A percentile compares a stretch with the other conserved stretches of the same genome.
Evolutionary conservation across 2,113 vertebrate genomes (phyloP).

Genomic region (Nestor notabilis): DNA sequence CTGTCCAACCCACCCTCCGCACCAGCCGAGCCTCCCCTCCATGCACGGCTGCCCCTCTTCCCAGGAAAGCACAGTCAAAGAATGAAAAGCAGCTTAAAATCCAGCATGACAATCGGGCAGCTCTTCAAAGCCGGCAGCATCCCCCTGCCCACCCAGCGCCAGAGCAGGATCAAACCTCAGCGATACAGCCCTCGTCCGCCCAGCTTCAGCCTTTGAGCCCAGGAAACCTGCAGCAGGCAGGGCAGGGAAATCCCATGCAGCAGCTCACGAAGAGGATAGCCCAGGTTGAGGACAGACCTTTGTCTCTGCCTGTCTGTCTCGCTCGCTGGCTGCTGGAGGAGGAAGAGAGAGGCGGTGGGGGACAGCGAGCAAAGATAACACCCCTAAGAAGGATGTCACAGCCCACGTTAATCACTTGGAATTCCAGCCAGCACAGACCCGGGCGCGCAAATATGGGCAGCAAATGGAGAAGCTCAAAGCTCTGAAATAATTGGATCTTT

Average conservation of each 20-base stretch:
- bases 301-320: slow-evolving; percentile 62
- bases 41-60: slow-evolving; percentile 19
- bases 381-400: slow-evolving; percentile 67
- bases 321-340: slow-evolving; percentile 25
- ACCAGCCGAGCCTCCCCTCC: not conserved
- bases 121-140: not conserved
- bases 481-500: slow-evolving; percentile 67
- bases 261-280: slow-evolving; percentile 29
- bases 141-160: slow-evolving; percentile 37
- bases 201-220: slow-evolving; percentile 9
- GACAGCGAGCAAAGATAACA: slow-evolving; percentile 64
- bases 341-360: slow-evolving; percentile 55
- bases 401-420: slow-evolving; percentile 61
- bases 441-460: slow-evolving; percentile 51
- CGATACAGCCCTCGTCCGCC: not conserved
- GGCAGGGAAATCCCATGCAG: slow-evolving; percentile 46
- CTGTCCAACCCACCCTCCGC: not conserved
- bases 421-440: slow-evolving; percentile 43
- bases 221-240: slow-evolving; percentile 34
- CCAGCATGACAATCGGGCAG: not conserved
- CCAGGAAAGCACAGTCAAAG: not conserved
- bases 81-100: slow-evolving; percentile 41
- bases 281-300: slow-evolving; percentile 67
- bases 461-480: slow-evolving; percentile 69
- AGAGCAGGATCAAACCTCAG: slow-evolving; percentile 45